Evolutionary conservation across 2,888 invertebrate genomes (phyloP).

Genomic region (Microdon myrmicae): DNA sequence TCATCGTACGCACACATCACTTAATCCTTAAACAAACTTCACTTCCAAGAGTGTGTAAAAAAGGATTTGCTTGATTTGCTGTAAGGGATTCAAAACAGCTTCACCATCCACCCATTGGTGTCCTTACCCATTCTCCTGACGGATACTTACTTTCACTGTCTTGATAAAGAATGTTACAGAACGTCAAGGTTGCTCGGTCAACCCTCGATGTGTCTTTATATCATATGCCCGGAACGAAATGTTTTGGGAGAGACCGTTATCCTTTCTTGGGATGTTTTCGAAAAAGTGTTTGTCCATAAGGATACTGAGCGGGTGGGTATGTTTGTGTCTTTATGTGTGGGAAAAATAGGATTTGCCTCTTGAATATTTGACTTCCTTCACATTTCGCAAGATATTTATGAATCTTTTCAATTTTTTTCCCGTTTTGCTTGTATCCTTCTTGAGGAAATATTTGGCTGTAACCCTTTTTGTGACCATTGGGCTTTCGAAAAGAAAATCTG

Average conservation of each 20-base stretch:
- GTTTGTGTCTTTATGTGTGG: slow-evolving; percentile 39
- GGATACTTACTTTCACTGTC: slow-evolving; percentile 27
- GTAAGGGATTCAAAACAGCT: slow-evolving; percentile 51
- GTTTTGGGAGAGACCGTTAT: no score
- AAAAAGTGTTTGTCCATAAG: slow-evolving; percentile 38
- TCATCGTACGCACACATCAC: slow-evolving; percentile 32
- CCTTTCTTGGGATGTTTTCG: slow-evolving; percentile 16
- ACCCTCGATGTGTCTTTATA: no score
- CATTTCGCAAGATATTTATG: slow-evolving; percentile 3
- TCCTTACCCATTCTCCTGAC: not conserved
- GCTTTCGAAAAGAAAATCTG: slow-evolving; percentile 13
- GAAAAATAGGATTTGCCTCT: slow-evolving; percentile 35
- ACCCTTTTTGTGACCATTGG: slow-evolving; percentile 25
- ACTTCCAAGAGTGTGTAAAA: slow-evolving; percentile 51
- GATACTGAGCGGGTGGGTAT: slow-evolving; percentile 16
- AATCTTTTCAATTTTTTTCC: not conserved
- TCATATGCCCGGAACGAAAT: no score
- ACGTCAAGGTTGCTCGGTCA: slow-evolving; percentile 37
- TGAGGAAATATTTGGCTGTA: slow-evolving; percentile 12
- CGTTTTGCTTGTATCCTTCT: no score
- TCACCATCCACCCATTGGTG: slow-evolving; percentile 20
- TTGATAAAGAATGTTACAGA: slow-evolving; percentile 37
- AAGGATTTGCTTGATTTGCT: slow-evolving; percentile 53
- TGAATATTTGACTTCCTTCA: slow-evolving; percentile 30
- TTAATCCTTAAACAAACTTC: slow-evolving; percentile 53